These are phyloP conservation scores for Scelioninae gen. 2 DNA, from an alignment of 2,888 invertebrate genomes.

Conservation along the genomic window DNA sequence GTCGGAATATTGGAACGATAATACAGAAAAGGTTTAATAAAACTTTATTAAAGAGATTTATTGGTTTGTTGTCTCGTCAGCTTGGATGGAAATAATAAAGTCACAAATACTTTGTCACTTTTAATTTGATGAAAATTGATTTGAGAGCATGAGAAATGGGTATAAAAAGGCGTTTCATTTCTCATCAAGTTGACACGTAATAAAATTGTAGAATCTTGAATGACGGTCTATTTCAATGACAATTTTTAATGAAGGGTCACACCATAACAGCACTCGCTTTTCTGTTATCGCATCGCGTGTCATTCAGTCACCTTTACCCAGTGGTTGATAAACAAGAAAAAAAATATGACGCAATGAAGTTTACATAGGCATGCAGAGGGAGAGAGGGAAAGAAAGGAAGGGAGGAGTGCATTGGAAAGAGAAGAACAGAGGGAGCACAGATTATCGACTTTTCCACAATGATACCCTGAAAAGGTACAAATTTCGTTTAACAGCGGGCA, in stretches of 20 bases:
- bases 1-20: no score
- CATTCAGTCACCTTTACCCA: constrained; percentile 20
- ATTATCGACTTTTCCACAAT: constrained; percentile 33
- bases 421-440: background rate
- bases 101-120: no score
- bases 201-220: constrained; percentile 18
- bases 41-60: no score
- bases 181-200: background rate
- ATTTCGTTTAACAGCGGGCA: constrained; percentile 8
- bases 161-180: no score
- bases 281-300: constrained; percentile 42
- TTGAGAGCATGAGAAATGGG: no score
- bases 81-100: no score
- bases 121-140: no score
- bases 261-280: constrained; percentile 21
- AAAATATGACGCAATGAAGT: constrained; percentile 41
- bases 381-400: background rate
- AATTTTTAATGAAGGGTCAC: constrained; percentile 28
- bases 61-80: no score
- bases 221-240: constrained; percentile 28
- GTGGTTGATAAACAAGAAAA: constrained; percentile 35
- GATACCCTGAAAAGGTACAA: constrained; percentile 8
- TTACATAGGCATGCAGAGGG: background rate
- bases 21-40: no score
- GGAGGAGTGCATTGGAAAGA: background rate